A percentile compares a stretch with the other conserved stretches of the same genome.
Evolutionary conservation across 2,888 invertebrate species (phyloP).

Genomic region (Lydus trimaculatus): DNA sequence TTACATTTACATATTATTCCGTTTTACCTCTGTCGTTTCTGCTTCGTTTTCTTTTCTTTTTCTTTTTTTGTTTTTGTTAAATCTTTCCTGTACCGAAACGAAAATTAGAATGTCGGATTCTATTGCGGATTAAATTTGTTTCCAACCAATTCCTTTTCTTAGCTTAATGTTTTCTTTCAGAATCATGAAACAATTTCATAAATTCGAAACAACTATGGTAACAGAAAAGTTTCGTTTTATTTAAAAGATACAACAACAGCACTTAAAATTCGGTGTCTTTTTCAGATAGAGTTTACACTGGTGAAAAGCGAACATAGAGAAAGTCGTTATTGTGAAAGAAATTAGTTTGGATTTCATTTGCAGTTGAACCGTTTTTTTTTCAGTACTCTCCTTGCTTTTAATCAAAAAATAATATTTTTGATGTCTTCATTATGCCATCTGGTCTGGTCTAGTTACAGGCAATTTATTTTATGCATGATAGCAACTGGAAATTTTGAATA

Average conservation of each 20-base stretch:
- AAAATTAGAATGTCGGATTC: constrained; percentile 33
- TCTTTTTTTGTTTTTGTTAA: constrained; percentile 11
- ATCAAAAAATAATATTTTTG: constrained; percentile 10
- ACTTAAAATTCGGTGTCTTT: neutral
- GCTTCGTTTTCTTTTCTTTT: neutral
- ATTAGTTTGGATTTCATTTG: constrained; percentile 11
- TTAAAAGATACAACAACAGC: neutral
- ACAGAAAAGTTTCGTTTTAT: neutral
- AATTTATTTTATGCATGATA: constrained; percentile 16
- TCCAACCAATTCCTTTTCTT: constrained; percentile 21
- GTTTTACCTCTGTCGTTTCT: constrained; percentile 32
- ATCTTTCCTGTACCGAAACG: constrained; percentile 16
- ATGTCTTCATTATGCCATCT: constrained; percentile 6
- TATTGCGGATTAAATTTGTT: constrained; percentile 32
- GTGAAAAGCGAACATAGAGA: neutral
- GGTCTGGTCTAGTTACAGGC: constrained; percentile 12
- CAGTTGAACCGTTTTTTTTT: constrained; percentile 9
- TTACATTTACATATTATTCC: constrained; percentile 33
- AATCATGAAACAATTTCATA: constrained; percentile 20
- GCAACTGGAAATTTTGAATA: constrained; percentile 15
- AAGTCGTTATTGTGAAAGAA: constrained; percentile 1
- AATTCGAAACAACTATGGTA: constrained; percentile 15
- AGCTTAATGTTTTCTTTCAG: constrained; percentile 23
- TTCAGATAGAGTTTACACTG: neutral
- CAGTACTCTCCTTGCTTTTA: neutral